phyloP scores from a whole-genome alignment of 2,888 invertebrate species.

The Trichacis sp. region DNA sequence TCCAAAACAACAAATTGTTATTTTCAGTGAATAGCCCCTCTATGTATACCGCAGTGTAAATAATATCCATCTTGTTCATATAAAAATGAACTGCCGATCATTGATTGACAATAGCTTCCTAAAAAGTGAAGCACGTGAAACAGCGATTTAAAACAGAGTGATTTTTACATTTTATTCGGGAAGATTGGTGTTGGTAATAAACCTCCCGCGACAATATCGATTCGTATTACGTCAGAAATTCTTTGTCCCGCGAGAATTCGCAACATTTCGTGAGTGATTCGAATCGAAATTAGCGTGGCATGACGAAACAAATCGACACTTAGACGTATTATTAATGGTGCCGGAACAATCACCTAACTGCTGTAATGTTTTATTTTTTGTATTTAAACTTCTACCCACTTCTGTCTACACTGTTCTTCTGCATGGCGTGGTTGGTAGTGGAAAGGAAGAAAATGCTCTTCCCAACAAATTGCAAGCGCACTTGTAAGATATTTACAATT shows the following conservation, averaged over 20 bases:
- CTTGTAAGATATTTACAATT: constrained; percentile 73
- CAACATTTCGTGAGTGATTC: constrained; percentile 35
- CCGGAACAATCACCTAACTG: constrained; percentile 66
- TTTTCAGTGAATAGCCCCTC: too few relatives aligned
- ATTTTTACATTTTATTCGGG: constrained; percentile 17
- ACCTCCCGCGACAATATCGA: constrained; percentile 50
- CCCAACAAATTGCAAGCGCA: constrained; percentile 77
- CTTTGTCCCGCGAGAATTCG: constrained; percentile 1
- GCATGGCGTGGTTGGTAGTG: constrained; percentile 74
- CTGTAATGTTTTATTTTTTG: constrained; percentile 68
- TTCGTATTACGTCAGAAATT: constrained; percentile 49
- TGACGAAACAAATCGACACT: too few relatives aligned
- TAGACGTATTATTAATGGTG: constrained; percentile 56
- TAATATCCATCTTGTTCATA: background rate
- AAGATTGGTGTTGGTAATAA: constrained; percentile 56
- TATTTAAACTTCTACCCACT: constrained; percentile 68
- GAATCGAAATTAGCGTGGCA: constrained; percentile 49
- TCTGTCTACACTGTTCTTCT: constrained; percentile 71
- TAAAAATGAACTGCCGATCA: too few relatives aligned
- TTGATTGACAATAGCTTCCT: too few relatives aligned
- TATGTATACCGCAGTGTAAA: background rate
- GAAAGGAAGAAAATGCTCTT: constrained; percentile 78
- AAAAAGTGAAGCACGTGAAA: constrained; percentile 23
- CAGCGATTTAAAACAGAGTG: too few relatives aligned
- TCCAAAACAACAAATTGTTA: too few relatives aligned